Base-by-base conservation (phyloP, 2,888 invertebrate genomes). In the Congeria kusceri region DNA sequence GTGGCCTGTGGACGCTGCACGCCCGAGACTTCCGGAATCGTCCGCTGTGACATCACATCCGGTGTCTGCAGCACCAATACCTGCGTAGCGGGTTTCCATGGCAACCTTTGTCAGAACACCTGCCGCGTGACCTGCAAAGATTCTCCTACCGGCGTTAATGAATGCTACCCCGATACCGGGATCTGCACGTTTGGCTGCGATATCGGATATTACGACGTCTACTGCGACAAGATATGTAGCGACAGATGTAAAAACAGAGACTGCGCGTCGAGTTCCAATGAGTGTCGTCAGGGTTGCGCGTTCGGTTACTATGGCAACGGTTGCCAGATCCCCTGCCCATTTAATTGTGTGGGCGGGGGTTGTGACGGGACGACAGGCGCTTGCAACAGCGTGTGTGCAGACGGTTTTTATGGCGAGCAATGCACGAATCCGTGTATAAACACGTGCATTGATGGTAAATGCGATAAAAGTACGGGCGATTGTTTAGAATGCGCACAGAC, bases 111-210 rank as follows among this genome's bases (percentile, higher is more conserved):
- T 53, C 57, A 66, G 13, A 53, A 58, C 5, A 13, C 15, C 0
- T 83, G 83, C 44, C 27, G 23, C 27, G 18, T 20, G 0, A 65
- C 46, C 1, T 83, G 83, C 29, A 47, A 47, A 15, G 77, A 73
- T 28, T 47, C 68, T 59, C 56, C 25, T n/a, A 25, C 70, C 23
- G 79, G 74, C 5, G 32, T 72, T 0, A 75, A 75, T n/a, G 49
- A 68, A 9, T 83, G 83, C 58, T 18, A 61, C 0, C 56, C 62
- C 5, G 58, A 61, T 20, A 77, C 83, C 0, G 79, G 79, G 11
- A 68, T 74, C 25, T 83, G 83, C 61, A 62, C 58, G 7, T 20
- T 74, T 25, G 83, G 83, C 3, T 83, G 83, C 46, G 79, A 83
- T 20, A 39, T 74, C n/a, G 66, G 74, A 0, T 77, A 56, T 47